Base-by-base conservation (phyloP, 2,113 vertebrate genomes). In the Hyaena hyaena region DNA sequence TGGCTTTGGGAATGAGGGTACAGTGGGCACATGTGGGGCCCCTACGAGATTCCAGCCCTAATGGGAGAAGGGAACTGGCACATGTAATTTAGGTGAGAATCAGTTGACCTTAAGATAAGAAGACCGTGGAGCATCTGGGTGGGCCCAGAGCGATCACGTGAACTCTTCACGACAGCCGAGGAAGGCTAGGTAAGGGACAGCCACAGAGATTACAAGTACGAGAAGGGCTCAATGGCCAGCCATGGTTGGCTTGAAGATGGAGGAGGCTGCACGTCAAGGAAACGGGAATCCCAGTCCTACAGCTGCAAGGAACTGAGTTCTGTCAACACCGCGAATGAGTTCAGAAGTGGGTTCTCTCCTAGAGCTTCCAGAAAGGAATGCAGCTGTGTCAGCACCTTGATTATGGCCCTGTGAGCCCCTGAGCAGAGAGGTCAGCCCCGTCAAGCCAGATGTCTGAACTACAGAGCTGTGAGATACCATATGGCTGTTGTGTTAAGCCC, bases 141-240 rank as follows among this genome's bases (percentile, higher is more conserved):
- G n/a, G 45, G 68, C n/a, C 53, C 28, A 0, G 2, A 48, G 50
- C 12, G 14, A n/a, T 58, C 73, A 58, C 90, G 14, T 0, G 55
- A 81, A 3, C 14, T 19, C 53, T 82, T 26, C 65, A 16, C 0
- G 24, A n/a, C 74, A 53, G 74, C 63, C 21, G 11, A 11, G 21
- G 39, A 61, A 39, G 28, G 28, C 17, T 55, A 43, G 53, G n/a
- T 55, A 43, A 68, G n/a, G 19, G 55, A n/a, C 58, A 55, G 28
- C 35, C 58, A 80, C 15, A 35, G n/a, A 58, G 58, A 69, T 55
- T 31, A 16, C 26, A 63, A 68, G 10, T 14, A 8, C 0, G 7
- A 61, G 61, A 4, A n/a, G 23, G 28, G 58, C 10, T 45, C 15
- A 0, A 23, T 0, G 4, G 45, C 16, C 5, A 0, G 35, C 16